Evolutionary conservation across 1,140 invertebrate species (phyloP).

Genomic region (Danaus melanippus): DNA sequence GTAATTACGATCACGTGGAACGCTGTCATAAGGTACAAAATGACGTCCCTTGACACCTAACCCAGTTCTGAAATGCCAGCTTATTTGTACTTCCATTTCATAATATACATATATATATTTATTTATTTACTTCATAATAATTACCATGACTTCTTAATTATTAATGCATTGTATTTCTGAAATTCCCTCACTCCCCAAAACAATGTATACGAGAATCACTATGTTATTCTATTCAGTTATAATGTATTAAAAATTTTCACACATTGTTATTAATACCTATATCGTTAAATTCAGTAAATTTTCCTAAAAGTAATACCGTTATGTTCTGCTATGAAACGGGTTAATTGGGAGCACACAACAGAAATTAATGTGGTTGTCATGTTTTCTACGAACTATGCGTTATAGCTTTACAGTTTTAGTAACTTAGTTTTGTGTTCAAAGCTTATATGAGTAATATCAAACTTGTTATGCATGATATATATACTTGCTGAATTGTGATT

Average conservation of each 20-base stretch:
- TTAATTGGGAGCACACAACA: conserved; percentile 22
- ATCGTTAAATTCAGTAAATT: too few species aligned
- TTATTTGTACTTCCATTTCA: too few species aligned
- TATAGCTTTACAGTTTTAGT: conserved; percentile 14
- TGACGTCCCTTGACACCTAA: conserved; percentile 30
- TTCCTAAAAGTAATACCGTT: too few species aligned
- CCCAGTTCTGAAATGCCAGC: conserved; percentile 25
- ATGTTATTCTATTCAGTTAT: too few species aligned
- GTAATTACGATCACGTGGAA: conserved; percentile 9
- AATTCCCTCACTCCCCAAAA: too few species aligned
- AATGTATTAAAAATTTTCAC: too few species aligned
- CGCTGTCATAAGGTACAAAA: conserved; percentile 13
- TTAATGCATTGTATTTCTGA: too few species aligned
- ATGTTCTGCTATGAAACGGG: conserved; percentile 5
- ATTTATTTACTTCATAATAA: too few species aligned
- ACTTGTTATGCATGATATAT: conserved; percentile 10
- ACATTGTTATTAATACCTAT: too few species aligned
- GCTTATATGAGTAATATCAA: conserved; percentile 2
- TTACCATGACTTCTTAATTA: too few species aligned
- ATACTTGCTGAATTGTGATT: conserved; percentile 6
- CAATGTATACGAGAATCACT: too few species aligned
- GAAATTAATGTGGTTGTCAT: conserved; percentile 22
- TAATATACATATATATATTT: too few species aligned
- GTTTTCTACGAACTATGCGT: conserved; percentile 23
- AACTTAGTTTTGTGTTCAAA: conserved; percentile 11